Conservation (phyloP, 2,113 vertebrate genomes). For the Coturnix japonica region DNA sequence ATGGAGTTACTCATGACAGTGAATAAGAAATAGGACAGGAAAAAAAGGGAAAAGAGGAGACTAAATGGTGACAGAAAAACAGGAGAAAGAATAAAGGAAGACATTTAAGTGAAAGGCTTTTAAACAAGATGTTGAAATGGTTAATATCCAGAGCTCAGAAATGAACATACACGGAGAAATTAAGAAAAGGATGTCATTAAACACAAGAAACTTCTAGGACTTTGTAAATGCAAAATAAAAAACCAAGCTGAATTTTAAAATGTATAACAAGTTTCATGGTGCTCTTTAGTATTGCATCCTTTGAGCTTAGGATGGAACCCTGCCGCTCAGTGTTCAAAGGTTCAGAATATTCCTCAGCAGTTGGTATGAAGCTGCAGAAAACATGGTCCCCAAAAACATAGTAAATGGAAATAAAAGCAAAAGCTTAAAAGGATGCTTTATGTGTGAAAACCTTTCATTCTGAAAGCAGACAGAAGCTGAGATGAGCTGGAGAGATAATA, state of each 20-base stretch:
- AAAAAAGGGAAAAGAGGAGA: neutral
- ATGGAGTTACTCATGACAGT: neutral
- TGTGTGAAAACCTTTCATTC: neutral
- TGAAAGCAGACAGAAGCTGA: neutral
- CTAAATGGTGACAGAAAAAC: neutral
- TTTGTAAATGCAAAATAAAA: neutral
- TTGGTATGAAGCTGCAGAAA: neutral
- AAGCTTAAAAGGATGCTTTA: neutral
- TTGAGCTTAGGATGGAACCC: neutral
- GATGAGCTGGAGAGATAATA: neutral
- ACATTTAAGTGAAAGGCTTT: neutral
- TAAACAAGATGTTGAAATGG: neutral
- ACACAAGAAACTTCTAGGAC: neutral
- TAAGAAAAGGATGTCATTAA: neutral
- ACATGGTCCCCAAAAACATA: neutral
- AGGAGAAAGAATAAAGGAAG: neutral
- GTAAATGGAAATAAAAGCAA: neutral
- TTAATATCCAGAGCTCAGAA: neutral
- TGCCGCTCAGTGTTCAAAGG: neutral
- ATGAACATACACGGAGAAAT: neutral
- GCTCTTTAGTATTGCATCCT: neutral
- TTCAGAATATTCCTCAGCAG: neutral
- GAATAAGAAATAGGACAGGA: neutral
- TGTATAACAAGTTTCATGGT: neutral
- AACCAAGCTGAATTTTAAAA: neutral